phyloP scores from a whole-genome alignment of 2,888 invertebrate genomes.

The Dione juno region DNA sequence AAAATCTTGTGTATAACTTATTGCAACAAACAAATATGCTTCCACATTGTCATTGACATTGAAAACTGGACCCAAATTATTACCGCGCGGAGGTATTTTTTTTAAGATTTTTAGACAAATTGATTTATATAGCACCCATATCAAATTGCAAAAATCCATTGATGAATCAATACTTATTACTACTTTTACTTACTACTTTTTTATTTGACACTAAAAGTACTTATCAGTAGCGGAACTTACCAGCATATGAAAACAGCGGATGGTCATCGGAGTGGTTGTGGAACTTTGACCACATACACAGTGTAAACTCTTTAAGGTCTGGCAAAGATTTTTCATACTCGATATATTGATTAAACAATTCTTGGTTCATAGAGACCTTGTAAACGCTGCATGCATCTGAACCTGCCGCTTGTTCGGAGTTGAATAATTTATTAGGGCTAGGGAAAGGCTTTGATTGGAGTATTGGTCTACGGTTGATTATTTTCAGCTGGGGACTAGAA shows the following conservation, averaged over 20 bases:
- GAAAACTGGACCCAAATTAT: too few relatives aligned
- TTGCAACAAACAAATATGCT: too few relatives aligned
- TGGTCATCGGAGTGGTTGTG: conserved; percentile 92
- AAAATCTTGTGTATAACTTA: too few relatives aligned
- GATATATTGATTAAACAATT: conserved; percentile 88
- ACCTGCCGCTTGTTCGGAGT: conserved; percentile 52
- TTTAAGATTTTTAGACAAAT: too few relatives aligned
- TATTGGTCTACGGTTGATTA: conserved; percentile 67
- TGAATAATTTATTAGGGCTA: conserved; percentile 57
- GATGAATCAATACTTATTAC: too few relatives aligned
- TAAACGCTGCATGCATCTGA: conserved; percentile 86
- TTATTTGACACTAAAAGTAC: too few relatives aligned
- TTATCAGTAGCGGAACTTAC: conserved; percentile 73
- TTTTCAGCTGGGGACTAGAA: conserved; percentile 65
- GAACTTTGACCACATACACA: conserved; percentile 93
- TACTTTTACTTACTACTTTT: too few relatives aligned
- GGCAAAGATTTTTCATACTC: conserved; percentile 89
- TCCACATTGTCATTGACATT: too few relatives aligned
- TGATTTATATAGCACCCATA: too few relatives aligned
- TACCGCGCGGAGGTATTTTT: too few relatives aligned
- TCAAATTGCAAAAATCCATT: too few relatives aligned
- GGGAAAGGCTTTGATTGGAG: conserved; percentile 48
- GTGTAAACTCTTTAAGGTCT: conserved; percentile 91
- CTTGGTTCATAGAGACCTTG: conserved; percentile 88
- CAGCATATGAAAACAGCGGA: conserved; percentile 91